Conservation (phyloP, 2,888 invertebrate genomes). For the Orchestes rusci region DNA sequence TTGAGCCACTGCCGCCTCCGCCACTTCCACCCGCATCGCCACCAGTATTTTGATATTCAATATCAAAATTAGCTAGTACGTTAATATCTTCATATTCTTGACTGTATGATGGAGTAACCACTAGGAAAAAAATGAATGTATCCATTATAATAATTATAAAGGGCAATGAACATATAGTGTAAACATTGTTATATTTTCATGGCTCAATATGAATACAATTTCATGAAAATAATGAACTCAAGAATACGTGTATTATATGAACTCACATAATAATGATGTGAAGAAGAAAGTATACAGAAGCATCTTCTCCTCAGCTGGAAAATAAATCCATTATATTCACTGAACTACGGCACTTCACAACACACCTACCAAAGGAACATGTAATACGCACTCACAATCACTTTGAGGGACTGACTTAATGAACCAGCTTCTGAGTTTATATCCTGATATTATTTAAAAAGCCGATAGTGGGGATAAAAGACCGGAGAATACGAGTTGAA, state of each 20-base stretch:
- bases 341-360: slow-evolving; percentile 30
- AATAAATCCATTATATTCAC: background rate
- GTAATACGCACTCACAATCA: slow-evolving; percentile 26
- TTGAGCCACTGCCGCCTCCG: slow-evolving; percentile 13
- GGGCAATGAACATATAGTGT: background rate
- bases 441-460: slow-evolving; percentile 15
- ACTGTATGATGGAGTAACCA: slow-evolving; percentile 17
- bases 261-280: background rate
- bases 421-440: slow-evolving; percentile 31
- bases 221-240: slow-evolving; percentile 24
- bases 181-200: slow-evolving; percentile 20
- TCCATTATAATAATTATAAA: background rate
- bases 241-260: background rate
- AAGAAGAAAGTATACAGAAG: too few relatives aligned
- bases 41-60: slow-evolving; percentile 15
- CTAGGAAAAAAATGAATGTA: slow-evolving; percentile 23
- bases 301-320: background rate
- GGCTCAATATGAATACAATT: slow-evolving; percentile 12
- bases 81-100: slow-evolving; percentile 34
- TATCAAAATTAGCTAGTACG: slow-evolving; percentile 32
- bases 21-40: slow-evolving; percentile 10
- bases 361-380: slow-evolving; percentile 32
- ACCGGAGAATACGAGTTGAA: slow-evolving; percentile 9
- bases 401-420: slow-evolving; percentile 28
- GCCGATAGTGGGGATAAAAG: slow-evolving; percentile 24